Percentiles rank a stretch among this genome's conserved stretches.
phyloP scores from a whole-genome alignment of 2,888 invertebrate species.

The Listrodromus nycthemerus region DNA sequence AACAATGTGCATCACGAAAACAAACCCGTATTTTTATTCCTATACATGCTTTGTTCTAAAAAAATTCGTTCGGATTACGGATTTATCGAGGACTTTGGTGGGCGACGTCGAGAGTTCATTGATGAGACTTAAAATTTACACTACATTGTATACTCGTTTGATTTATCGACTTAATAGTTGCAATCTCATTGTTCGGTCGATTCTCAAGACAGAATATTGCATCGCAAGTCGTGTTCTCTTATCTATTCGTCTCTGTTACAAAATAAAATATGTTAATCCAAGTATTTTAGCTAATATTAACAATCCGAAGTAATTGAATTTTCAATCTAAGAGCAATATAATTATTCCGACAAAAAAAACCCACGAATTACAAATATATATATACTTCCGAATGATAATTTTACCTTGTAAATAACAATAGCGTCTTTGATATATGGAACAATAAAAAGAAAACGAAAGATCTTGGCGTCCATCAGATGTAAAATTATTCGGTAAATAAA shows the following conservation, averaged over 20 bases:
- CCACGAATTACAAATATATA: not conserved
- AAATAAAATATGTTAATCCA: not conserved
- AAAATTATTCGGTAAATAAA: not conserved
- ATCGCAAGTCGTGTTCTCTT: no score
- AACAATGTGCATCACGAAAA: not conserved
- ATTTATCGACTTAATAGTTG: no score
- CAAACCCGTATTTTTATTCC: not conserved
- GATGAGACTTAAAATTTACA: no score
- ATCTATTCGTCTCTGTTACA: not conserved
- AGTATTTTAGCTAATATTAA: not conserved
- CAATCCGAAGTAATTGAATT: not conserved
- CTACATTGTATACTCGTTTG: no score
- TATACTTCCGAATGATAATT: conserved; percentile 28
- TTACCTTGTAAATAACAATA: conserved; percentile 54
- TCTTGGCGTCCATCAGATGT: not conserved
- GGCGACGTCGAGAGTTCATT: not conserved
- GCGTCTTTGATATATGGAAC: conserved; percentile 11
- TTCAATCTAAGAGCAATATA: not conserved
- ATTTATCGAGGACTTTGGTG: not conserved
- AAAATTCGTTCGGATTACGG: not conserved
- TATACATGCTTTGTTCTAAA: not conserved
- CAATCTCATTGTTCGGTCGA: no score
- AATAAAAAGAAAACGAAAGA: conserved; percentile 39
- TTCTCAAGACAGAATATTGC: no score
- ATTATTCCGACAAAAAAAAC: not conserved